Percentiles rank a stretch among this genome's conserved stretches.
Evolutionary conservation across 2,797 vertebrate genomes (phyloP).

Genomic region (Xyrichtys novacula): DNA sequence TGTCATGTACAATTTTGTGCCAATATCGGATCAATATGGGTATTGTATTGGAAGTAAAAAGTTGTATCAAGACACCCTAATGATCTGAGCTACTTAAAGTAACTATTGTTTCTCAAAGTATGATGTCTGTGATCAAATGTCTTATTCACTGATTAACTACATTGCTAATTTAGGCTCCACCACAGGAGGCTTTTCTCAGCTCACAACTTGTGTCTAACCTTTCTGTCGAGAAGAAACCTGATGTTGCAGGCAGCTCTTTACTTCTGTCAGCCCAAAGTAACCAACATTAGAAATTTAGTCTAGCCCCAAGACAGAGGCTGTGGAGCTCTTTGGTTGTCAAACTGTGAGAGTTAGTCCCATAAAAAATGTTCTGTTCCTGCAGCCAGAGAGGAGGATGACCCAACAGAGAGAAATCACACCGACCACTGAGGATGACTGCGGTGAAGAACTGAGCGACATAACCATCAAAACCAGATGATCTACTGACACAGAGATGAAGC

Average conservation of each 20-base stretch:
- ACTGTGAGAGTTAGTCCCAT: slow-evolving; percentile 18
- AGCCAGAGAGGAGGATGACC: slow-evolving; percentile 18
- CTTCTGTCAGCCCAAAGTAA: slow-evolving; percentile 24
- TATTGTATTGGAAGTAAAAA: too few species aligned
- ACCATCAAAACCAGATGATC: slow-evolving; percentile 39
- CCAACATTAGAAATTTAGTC: slow-evolving; percentile 13
- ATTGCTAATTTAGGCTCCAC: neutral
- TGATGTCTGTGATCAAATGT: too few species aligned
- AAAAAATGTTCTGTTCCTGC: slow-evolving; percentile 20
- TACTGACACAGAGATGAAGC: slow-evolving; percentile 4
- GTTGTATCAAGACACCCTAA: too few species aligned
- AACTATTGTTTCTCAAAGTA: too few species aligned
- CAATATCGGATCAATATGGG: too few species aligned
- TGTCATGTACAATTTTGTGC: too few species aligned
- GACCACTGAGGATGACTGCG: slow-evolving; percentile 15
- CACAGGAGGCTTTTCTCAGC: slow-evolving; percentile 8
- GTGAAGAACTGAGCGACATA: slow-evolving; percentile 21
- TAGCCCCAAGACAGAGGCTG: neutral
- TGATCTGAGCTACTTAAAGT: too few species aligned
- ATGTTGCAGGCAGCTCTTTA: slow-evolving; percentile 21
- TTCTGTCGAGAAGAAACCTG: slow-evolving; percentile 18
- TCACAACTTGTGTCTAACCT: slow-evolving; percentile 30
- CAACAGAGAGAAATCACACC: slow-evolving; percentile 28
- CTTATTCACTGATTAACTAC: too few species aligned
- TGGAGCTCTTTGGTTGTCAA: slow-evolving; percentile 12